These are phyloP conservation scores for Melanchra persicariae DNA, from an alignment of 2,888 invertebrate genomes.

Conservation along the genomic window DNA sequence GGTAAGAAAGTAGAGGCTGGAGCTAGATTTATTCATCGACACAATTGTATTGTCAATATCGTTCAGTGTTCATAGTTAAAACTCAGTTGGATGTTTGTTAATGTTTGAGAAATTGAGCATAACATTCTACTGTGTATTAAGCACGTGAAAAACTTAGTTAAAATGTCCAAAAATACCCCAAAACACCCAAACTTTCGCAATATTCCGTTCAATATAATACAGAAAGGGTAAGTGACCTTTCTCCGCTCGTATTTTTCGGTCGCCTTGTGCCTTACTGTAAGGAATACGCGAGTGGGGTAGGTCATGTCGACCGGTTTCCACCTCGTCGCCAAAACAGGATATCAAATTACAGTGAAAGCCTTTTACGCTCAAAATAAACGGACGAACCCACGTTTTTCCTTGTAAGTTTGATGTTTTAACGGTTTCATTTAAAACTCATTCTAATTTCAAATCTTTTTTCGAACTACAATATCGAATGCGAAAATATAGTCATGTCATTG, in stretches of 20 bases:
- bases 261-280: slow-evolving; percentile 31
- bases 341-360: slow-evolving; percentile 65
- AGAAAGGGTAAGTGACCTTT: slow-evolving; percentile 46
- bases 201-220: background rate
- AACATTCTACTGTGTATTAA: background rate
- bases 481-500: slow-evolving; percentile 22
- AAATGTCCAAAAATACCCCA: background rate
- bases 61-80: background rate
- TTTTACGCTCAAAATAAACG: slow-evolving; percentile 39
- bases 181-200: background rate
- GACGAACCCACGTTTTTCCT: background rate
- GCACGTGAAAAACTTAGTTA: background rate
- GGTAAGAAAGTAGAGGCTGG: too few relatives aligned
- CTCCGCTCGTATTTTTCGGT: slow-evolving; percentile 39
- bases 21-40: background rate
- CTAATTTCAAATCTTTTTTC: background rate
- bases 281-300: slow-evolving; percentile 61
- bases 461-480: background rate
- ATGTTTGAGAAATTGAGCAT: too few relatives aligned
- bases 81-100: background rate
- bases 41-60: background rate
- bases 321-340: slow-evolving; percentile 57
- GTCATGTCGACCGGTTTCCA: slow-evolving; percentile 63
- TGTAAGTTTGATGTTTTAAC: background rate
- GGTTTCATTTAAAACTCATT: background rate